Conservation (phyloP, 1,140 invertebrate species). For the Plutomurus gul region DNA sequence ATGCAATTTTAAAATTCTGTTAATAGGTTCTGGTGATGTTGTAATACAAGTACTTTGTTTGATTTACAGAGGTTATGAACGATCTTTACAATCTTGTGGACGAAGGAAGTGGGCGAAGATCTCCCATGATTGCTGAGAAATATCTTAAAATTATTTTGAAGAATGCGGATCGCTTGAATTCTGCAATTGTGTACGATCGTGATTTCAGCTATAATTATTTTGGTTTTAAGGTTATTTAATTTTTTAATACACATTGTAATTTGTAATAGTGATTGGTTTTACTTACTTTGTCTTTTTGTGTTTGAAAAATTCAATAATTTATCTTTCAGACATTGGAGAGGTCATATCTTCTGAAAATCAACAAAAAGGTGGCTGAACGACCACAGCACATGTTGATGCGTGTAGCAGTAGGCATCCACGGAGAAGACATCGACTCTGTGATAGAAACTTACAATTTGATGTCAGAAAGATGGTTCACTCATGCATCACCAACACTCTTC, state of each 20-base stretch:
- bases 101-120: slow-evolving; percentile 69
- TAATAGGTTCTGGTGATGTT: neutral
- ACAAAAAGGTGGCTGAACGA: slow-evolving; percentile 91
- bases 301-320: slow-evolving; percentile 8
- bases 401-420: slow-evolving; percentile 95
- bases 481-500: slow-evolving; percentile 96
- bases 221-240: slow-evolving; percentile 81
- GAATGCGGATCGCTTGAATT: slow-evolving; percentile 87
- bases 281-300: neutral
- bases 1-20: slow-evolving; percentile 30
- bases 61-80: slow-evolving; percentile 82
- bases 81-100: slow-evolving; percentile 81
- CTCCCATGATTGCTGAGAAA: slow-evolving; percentile 84
- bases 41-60: neutral
- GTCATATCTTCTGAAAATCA: slow-evolving; percentile 92
- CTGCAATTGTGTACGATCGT: slow-evolving; percentile 95
- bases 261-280: slow-evolving; percentile 12
- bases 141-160: slow-evolving; percentile 83
- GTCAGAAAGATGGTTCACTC: slow-evolving; percentile 96
- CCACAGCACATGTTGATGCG: slow-evolving; percentile 99
- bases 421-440: slow-evolving; percentile 86
- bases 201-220: slow-evolving; percentile 99
- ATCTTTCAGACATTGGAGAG: slow-evolving; percentile 79
- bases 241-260: neutral
- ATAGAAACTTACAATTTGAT: slow-evolving; percentile 97